These are phyloP conservation scores for Hyperopisus bebe DNA, from an alignment of 2,113 vertebrate species.

Conservation along the genomic window DNA sequence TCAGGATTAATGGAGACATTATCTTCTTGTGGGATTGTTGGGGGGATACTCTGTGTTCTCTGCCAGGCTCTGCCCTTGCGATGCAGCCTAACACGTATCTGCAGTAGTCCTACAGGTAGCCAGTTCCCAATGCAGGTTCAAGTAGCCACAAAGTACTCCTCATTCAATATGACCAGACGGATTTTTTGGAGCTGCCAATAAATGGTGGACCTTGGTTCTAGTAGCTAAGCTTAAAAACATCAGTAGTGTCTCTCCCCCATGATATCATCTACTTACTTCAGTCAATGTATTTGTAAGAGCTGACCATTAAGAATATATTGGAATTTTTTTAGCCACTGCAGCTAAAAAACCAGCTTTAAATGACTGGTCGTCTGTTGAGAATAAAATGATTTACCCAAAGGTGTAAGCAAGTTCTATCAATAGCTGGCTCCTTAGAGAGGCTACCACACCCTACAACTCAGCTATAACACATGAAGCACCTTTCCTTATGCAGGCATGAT, in stretches of 20 bases:
- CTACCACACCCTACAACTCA: not conserved
- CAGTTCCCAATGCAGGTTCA: not conserved
- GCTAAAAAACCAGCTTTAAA: no score
- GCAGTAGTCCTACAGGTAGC: not conserved
- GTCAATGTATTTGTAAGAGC: not conserved
- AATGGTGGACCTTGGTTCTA: not conserved
- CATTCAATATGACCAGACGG: not conserved
- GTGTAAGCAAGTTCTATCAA: not conserved
- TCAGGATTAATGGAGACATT: constrained; percentile 5
- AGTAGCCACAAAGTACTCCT: not conserved
- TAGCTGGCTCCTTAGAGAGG: not conserved
- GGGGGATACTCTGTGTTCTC: not conserved
- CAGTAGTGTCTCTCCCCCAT: not conserved
- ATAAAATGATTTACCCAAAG: not conserved
- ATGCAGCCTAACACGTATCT: not conserved
- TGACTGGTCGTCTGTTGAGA: not conserved
- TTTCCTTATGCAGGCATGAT: not conserved
- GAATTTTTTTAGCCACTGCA: not conserved
- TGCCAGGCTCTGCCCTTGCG: not conserved
- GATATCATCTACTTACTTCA: not conserved
- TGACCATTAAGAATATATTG: not conserved
- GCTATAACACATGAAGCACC: not conserved
- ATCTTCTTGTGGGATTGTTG: not conserved
- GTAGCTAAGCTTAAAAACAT: not conserved
- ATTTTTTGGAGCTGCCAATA: not conserved